These are phyloP conservation scores for Perizoma flavofasciatum DNA, from an alignment of 2,888 invertebrate genomes.

Conservation along the genomic window DNA sequence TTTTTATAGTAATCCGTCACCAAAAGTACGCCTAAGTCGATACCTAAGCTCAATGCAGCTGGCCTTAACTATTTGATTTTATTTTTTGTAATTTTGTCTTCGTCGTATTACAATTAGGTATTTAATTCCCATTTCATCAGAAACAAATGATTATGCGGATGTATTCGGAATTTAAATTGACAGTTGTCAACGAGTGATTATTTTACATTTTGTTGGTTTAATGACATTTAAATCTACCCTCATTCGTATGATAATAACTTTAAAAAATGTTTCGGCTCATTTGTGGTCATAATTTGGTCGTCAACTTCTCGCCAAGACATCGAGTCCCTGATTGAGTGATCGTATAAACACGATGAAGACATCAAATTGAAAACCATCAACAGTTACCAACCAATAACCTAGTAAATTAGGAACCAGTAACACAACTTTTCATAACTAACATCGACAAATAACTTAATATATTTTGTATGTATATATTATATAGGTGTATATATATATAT, in stretches of 20 bases:
- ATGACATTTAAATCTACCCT: conserved; percentile 31
- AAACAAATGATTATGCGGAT: conserved; percentile 9
- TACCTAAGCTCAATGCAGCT: no score
- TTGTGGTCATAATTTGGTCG: conserved; percentile 44
- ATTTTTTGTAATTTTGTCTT: no score
- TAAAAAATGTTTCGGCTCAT: conserved; percentile 41
- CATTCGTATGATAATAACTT: conserved; percentile 41
- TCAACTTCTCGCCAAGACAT: conserved; percentile 45
- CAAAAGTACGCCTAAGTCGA: no score
- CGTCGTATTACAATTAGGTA: no score
- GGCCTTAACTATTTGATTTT: no score
- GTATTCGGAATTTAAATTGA: conserved; percentile 19
- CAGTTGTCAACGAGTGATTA: conserved; percentile 21
- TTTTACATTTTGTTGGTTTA: conserved; percentile 18
- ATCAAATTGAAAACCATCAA: conserved; percentile 80
- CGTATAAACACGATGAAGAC: conserved; percentile 63
- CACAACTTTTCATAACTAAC: conserved; percentile 7
- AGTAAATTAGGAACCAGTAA: conserved; percentile 31
- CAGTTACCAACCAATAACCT: conserved; percentile 46
- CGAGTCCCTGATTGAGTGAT: conserved; percentile 49
- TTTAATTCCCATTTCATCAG: background rate
- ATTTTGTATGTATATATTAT: no score
- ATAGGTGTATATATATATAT: no score
- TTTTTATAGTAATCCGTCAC: no score
- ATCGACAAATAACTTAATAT: no score